phyloP scores from a whole-genome alignment of 1,140 invertebrate species.

The Cydia strobilella region DNA sequence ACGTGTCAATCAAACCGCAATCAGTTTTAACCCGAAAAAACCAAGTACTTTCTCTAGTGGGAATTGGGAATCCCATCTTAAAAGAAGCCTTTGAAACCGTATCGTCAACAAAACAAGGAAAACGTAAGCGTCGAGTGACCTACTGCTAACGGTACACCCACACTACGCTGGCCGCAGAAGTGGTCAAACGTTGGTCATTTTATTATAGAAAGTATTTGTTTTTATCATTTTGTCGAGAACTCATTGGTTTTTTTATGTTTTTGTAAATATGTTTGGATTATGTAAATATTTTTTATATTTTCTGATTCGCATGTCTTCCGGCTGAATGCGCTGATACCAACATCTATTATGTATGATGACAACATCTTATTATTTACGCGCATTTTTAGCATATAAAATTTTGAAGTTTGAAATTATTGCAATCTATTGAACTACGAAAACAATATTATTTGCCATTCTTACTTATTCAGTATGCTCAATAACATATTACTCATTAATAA shows the following conservation, averaged over 20 bases:
- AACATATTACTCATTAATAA: not conserved
- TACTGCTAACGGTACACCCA: conserved; percentile 29
- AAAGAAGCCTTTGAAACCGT: conserved; percentile 5
- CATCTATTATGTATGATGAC: no score
- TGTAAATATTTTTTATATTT: no score
- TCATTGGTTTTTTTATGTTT: no score
- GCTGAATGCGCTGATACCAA: no score
- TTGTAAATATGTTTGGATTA: no score
- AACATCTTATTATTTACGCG: no score
- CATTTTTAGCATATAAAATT: no score
- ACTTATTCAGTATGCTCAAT: not conserved
- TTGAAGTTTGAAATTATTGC: no score
- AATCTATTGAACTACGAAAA: not conserved
- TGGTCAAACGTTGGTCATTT: conserved; percentile 16
- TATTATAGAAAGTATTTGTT: conserved; percentile 17
- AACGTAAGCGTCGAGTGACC: conserved; percentile 26
- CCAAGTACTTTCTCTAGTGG: conserved; percentile 25
- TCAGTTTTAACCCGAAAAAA: conserved; percentile 19
- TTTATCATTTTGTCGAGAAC: no score
- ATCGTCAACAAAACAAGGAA: conserved; percentile 31
- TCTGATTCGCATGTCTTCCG: no score
- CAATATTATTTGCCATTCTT: not conserved
- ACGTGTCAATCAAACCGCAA: not conserved
- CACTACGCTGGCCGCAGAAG: conserved; percentile 12
- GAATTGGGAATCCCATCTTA: conserved; percentile 6